Percentiles rank a stretch among this genome's conserved stretches.
Conservation (phyloP, 2,797 vertebrate species). For the Enteromius afrohamiltoni region DNA sequence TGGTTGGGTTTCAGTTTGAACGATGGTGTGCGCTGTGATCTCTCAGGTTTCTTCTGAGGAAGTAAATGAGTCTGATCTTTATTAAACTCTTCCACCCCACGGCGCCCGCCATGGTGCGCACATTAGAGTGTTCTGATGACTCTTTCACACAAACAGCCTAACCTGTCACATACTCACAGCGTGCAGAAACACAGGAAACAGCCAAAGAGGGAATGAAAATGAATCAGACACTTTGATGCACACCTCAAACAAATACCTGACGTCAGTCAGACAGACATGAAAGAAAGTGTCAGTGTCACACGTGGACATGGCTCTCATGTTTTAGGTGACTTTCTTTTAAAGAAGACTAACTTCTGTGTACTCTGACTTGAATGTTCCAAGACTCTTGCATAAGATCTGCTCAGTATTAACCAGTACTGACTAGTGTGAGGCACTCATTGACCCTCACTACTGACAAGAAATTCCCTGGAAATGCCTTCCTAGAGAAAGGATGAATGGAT, state of each 20-base stretch:
- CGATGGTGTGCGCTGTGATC: constrained; percentile 31
- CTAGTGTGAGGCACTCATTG: neutral
- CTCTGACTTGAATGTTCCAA: neutral
- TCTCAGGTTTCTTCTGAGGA: constrained; percentile 40
- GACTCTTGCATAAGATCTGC: neutral
- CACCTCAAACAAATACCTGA: constrained; percentile 26
- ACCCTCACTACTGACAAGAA: neutral
- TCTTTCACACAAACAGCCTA: constrained; percentile 46
- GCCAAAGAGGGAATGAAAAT: constrained; percentile 6
- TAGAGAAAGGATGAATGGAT: no score
- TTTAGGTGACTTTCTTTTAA: constrained; percentile 1
- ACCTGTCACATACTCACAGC: constrained; percentile 35
- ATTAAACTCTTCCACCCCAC: constrained; percentile 47
- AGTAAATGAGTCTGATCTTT: constrained; percentile 53
- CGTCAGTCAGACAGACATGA: neutral
- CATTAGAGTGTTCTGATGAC: constrained; percentile 33
- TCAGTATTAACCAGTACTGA: neutral
- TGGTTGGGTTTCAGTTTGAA: constrained; percentile 17
- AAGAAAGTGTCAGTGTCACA: neutral
- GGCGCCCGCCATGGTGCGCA: constrained; percentile 24
- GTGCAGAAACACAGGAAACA: constrained; percentile 25
- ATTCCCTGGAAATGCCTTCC: no score
- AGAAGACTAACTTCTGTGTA: neutral
- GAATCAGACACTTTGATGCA: constrained; percentile 30
- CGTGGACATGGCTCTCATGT: neutral